phyloP scores from a whole-genome alignment of 2,113 vertebrate genomes.

The Numida meleagris region DNA sequence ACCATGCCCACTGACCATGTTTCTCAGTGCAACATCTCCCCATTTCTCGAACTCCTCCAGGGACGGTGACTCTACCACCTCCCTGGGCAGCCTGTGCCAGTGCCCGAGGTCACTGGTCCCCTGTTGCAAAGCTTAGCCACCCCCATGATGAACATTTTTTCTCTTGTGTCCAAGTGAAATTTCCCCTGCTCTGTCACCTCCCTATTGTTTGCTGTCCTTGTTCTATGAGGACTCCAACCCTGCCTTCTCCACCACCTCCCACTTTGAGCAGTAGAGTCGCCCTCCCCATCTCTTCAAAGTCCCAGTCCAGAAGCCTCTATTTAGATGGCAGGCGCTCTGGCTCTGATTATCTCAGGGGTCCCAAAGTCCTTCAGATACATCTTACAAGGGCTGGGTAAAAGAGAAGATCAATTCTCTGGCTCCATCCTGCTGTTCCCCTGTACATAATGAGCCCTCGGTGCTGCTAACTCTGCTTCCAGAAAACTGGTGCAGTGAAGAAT shows the following conservation, averaged over 20 bases:
- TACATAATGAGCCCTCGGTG: background rate
- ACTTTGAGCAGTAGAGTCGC: background rate
- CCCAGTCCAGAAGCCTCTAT: background rate
- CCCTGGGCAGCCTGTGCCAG: too few species aligned
- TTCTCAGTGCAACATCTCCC: too few species aligned
- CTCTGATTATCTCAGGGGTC: background rate
- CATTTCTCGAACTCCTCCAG: too few species aligned
- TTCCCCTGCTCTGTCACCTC: background rate
- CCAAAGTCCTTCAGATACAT: background rate
- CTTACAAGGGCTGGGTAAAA: background rate
- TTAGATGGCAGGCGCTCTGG: background rate
- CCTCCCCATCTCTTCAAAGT: background rate
- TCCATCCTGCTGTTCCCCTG: background rate
- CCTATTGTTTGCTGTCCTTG: background rate
- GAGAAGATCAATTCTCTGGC: background rate
- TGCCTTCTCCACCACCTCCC: background rate
- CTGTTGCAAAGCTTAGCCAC: background rate
- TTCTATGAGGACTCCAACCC: accelerated
- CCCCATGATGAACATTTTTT: background rate
- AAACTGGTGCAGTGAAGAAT: background rate
- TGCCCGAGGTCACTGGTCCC: background rate
- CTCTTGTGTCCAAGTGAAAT: background rate
- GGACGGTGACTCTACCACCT: too few species aligned
- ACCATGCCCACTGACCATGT: background rate
- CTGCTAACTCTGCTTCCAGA: background rate